Conservation (phyloP, 2,797 vertebrate genomes). For the Carduelis carduelis region DNA sequence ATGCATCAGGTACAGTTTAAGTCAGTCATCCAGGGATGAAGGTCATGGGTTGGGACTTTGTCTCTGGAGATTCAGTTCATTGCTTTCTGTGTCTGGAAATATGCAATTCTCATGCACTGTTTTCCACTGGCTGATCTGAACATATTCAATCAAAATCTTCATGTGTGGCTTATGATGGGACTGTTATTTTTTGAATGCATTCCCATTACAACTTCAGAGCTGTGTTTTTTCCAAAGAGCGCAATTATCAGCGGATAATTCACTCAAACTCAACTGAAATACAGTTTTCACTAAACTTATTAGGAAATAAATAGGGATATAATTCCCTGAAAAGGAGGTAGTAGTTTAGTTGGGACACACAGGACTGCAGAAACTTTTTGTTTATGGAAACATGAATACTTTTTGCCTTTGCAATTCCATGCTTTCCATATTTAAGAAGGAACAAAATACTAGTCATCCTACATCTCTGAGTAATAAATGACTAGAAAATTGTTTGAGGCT, state of each 20-base stretch:
- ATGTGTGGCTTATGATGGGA: not conserved
- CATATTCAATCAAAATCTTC: not conserved
- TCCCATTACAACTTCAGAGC: not conserved
- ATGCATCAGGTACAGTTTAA: not conserved
- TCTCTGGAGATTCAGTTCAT: not conserved
- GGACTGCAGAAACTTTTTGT: not conserved
- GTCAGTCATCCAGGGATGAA: not conserved
- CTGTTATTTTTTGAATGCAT: not conserved
- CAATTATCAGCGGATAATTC: not conserved
- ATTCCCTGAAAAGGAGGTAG: not conserved
- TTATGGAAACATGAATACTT: not conserved
- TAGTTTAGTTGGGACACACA: not conserved
- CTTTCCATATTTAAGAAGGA: not conserved
- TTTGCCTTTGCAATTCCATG: not conserved
- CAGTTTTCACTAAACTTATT: not conserved
- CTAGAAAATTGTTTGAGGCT: not conserved
- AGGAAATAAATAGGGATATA: not conserved
- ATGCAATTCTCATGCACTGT: not conserved
- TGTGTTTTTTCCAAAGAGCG: not conserved
- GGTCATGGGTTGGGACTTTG: not conserved
- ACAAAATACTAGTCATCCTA: not conserved
- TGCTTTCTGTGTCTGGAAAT: not conserved
- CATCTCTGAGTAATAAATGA: not conserved
- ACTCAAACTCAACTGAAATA: not conserved
- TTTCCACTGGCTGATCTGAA: not conserved